Percentiles rank a stretch among this genome's conserved stretches.
phyloP scores from a whole-genome alignment of 2,113 vertebrate species.

The Tetrao urogallus region DNA sequence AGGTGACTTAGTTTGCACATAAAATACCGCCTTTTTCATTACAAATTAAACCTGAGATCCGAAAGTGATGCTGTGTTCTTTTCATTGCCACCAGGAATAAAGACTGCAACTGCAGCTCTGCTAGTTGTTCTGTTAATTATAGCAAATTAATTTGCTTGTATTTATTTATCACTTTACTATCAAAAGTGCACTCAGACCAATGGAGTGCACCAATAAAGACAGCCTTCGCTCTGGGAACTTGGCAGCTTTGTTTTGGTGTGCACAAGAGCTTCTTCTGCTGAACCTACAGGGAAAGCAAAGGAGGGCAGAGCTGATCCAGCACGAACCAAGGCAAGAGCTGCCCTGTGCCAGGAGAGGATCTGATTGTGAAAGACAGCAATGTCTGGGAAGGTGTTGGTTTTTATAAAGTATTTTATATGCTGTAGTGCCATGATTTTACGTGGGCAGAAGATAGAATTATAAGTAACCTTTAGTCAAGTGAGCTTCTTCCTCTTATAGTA shows the following conservation, averaged over 20 bases:
- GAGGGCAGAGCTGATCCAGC: not conserved
- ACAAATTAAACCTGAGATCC: constrained; percentile 23
- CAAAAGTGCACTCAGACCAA: constrained; percentile 1
- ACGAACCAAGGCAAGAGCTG: not conserved
- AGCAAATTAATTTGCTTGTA: constrained; percentile 25
- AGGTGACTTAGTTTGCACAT: not conserved
- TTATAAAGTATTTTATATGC: not conserved
- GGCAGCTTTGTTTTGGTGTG: not conserved
- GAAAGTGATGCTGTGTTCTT: not conserved
- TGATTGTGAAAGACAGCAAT: not conserved
- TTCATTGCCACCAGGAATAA: not conserved
- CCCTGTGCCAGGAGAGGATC: not conserved
- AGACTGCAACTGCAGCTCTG: not conserved
- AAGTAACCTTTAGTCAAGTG: not conserved
- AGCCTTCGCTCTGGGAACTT: not conserved
- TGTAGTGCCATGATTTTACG: not conserved
- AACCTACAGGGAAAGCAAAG: not conserved
- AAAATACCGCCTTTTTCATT: not conserved
- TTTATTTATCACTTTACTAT: constrained; percentile 34
- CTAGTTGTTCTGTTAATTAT: constrained; percentile 50
- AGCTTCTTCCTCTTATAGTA: not conserved
- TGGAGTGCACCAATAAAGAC: not conserved
- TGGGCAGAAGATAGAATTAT: not conserved
- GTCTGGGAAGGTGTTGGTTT: not conserved
- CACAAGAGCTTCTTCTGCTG: not conserved